Base-by-base conservation (phyloP, 2,113 vertebrate species). In the Hemichromis elongatus region DNA sequence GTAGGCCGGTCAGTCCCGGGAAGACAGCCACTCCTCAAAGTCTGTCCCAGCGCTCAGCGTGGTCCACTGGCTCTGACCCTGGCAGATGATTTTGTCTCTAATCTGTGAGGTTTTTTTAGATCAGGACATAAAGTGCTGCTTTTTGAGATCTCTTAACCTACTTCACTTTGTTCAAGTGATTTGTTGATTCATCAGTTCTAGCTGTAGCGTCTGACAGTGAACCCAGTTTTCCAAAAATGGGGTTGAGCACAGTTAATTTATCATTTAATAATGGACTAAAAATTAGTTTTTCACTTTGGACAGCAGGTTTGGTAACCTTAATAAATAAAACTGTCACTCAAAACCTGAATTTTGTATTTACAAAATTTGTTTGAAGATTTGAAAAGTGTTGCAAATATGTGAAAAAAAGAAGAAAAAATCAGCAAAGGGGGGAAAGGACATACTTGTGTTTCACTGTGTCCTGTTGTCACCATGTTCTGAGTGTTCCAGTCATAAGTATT, bases 121-220 rank as follows among this genome's bases (percentile, higher is more conserved):
- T 66, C 19, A 21, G 3, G 0, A 0, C 19, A 21, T 66, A 5
- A 66, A 0, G 61, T 66, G 61, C 14, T 40, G 61, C 61, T 14
- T 9, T 37, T 66, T 37, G 61, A 66, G 11, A 66, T 66, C 0
- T 66, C 33, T 37, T 37, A 66, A 21, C 61, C 59, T n/a, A 37
- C 35, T 21, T 66, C 61, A 3, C 9, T 0, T 35, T 40, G 37
- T 14, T 66, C 40, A 66, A 40, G 35, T 21, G 61, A 2, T 66
- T 21, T 5, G 6, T 40, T 14, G 4, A 61, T 14, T 66, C 61
- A 63, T 35, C 59, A 21, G 59, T 37, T 66, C 59, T 63, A 6
- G 59, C 19, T 66, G 61, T 16, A 16, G 14, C 14, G 12, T 14
- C 3, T 45, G 13, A 16, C 42, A 45, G 42, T 6, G 12, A 45